Conservation (phyloP, 2,797 vertebrate genomes). For the Malacoraja senta region DNA sequence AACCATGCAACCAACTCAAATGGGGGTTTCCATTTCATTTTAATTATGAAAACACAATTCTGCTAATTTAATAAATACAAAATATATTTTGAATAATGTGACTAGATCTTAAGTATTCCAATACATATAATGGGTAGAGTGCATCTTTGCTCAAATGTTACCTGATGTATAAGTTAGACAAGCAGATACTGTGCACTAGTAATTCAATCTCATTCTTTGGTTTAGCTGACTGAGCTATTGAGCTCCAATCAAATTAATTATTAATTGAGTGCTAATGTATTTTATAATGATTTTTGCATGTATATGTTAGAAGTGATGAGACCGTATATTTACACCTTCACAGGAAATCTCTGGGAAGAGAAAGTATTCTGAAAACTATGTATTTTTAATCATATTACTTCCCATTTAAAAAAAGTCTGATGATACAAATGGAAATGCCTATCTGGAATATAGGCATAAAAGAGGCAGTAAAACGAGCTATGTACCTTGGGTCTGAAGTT, state of each 20-base stretch:
- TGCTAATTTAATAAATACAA: not conserved
- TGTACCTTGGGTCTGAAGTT: conserved; percentile 88
- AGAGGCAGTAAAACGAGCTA: not conserved
- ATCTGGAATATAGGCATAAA: not conserved
- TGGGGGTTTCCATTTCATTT: not conserved
- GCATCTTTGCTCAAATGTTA: not conserved
- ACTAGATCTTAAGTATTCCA: not conserved
- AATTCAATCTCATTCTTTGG: not conserved
- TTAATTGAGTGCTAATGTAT: not conserved
- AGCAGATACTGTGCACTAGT: not conserved
- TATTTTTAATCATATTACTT: not conserved
- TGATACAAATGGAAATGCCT: not conserved
- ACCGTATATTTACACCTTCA: not conserved
- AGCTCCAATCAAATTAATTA: conserved; percentile 15
- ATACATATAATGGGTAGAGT: too few species aligned
- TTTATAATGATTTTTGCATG: not conserved
- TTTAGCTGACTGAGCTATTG: not conserved
- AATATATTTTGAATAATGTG: not conserved
- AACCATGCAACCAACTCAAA: not conserved
- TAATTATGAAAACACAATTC: not conserved
- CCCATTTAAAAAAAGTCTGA: not conserved
- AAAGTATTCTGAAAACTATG: not conserved
- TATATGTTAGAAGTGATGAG: not conserved
- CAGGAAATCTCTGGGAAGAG: not conserved
- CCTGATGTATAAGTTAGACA: not conserved